Conservation (phyloP, 2,113 vertebrate genomes). For the Mesembrinibis cayennensis region DNA sequence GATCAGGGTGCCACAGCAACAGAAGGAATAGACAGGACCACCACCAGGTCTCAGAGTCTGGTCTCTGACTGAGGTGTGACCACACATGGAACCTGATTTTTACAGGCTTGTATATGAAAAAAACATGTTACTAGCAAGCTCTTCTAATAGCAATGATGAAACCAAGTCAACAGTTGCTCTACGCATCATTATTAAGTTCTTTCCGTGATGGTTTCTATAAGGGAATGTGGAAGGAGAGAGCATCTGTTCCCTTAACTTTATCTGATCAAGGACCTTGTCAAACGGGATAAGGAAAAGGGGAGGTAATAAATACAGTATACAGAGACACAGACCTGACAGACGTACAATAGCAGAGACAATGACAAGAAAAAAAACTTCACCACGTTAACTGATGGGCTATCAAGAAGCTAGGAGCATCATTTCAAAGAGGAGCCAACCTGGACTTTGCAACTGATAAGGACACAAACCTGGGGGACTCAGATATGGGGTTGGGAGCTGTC, state of each 20-base stretch:
- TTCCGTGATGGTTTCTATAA: background rate
- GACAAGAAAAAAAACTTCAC: background rate
- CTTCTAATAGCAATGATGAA: background rate
- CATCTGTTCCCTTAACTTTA: background rate
- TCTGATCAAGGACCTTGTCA: background rate
- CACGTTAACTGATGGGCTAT: background rate
- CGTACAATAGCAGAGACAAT: background rate
- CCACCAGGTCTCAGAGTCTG: accelerated
- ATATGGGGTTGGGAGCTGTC: no score
- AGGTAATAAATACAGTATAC: background rate
- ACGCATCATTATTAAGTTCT: background rate
- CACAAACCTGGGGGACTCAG: background rate
- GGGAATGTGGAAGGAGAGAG: background rate
- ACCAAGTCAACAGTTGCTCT: background rate
- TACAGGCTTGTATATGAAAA: background rate
- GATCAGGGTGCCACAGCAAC: background rate
- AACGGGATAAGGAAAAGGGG: background rate
- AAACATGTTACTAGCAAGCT: background rate
- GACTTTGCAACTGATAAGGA: background rate
- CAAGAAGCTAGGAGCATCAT: background rate
- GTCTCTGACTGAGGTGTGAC: background rate
- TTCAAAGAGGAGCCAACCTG: background rate
- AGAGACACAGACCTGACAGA: background rate
- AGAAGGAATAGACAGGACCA: background rate
- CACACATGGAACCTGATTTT: background rate